Percentiles rank a stretch among this genome's conserved stretches.
phyloP scores from a whole-genome alignment of 1,140 invertebrate species.

The Steinernema khuongi region DNA sequence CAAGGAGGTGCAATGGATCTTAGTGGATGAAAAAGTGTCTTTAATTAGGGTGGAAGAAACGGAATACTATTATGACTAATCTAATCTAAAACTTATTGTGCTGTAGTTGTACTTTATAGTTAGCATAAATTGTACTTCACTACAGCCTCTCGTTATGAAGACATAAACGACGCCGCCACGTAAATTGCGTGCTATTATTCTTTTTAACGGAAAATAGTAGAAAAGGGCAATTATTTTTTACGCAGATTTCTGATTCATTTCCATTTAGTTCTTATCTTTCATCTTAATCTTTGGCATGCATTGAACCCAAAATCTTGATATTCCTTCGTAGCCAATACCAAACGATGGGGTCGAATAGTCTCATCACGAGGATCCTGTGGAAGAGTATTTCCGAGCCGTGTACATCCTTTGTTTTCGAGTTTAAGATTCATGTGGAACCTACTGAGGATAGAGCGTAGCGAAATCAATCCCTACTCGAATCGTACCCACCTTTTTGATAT shows the following conservation, averaged over 20 bases:
- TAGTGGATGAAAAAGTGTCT: slow-evolving; percentile 28
- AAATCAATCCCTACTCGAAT: no score
- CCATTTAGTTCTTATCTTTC: no score
- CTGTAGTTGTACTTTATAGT: not conserved
- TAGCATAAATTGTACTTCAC: no score
- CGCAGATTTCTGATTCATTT: not conserved
- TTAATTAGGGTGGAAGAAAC: slow-evolving; percentile 33
- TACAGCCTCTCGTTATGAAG: no score
- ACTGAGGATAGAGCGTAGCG: not conserved
- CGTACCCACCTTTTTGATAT: no score
- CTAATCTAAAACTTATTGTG: not conserved
- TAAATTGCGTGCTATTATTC: not conserved
- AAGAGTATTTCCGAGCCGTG: no score
- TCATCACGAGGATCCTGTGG: no score
- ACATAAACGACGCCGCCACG: no score
- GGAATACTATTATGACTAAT: slow-evolving; percentile 21
- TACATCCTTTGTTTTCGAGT: not conserved
- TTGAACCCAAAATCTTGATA: no score
- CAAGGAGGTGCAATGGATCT: slow-evolving; percentile 24
- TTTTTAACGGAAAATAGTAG: slow-evolving; percentile 13
- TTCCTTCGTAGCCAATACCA: no score
- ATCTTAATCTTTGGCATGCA: no score
- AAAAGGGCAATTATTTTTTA: not conserved
- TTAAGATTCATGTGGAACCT: not conserved
- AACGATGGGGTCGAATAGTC: no score